Evolutionary conservation across 2,797 vertebrate species (phyloP).

Genomic region (Pelochelys cantorii): DNA sequence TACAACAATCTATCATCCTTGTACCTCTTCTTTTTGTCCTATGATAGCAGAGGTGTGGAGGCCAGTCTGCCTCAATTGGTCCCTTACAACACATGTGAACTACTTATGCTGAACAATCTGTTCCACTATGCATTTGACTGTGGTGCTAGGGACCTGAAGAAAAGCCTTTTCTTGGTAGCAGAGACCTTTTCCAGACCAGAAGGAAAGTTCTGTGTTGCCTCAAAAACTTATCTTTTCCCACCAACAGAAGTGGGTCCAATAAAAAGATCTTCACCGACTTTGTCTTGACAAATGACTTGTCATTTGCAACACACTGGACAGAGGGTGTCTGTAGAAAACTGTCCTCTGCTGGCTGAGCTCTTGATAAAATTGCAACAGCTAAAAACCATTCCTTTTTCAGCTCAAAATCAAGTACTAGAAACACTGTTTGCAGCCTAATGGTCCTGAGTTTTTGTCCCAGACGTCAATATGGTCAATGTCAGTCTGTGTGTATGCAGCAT

Average conservation of each 20-base stretch:
- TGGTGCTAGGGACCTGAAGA: not conserved
- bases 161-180: too few relatives aligned
- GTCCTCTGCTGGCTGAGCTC: not conserved
- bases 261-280: not conserved
- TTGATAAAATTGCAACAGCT: not conserved
- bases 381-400: constrained; percentile 22
- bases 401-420: not conserved
- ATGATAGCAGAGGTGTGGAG: not conserved
- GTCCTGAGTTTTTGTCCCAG: constrained; percentile 30
- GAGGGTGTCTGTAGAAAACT: not conserved
- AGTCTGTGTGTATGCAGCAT: constrained; percentile 11
- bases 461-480: constrained; percentile 19
- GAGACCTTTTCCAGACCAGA: not conserved
- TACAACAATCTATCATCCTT: not conserved
- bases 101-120: not conserved
- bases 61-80: not conserved
- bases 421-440: not conserved
- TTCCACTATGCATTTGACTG: not conserved
- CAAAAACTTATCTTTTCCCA: not conserved
- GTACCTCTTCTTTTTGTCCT: not conserved
- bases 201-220: not conserved
- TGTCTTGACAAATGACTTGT: not conserved
- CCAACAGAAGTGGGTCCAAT: not conserved
- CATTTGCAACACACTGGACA: not conserved
- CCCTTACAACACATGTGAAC: not conserved